Conservation (phyloP, 2,797 vertebrate genomes). For the Sebastes aleutianus region DNA sequence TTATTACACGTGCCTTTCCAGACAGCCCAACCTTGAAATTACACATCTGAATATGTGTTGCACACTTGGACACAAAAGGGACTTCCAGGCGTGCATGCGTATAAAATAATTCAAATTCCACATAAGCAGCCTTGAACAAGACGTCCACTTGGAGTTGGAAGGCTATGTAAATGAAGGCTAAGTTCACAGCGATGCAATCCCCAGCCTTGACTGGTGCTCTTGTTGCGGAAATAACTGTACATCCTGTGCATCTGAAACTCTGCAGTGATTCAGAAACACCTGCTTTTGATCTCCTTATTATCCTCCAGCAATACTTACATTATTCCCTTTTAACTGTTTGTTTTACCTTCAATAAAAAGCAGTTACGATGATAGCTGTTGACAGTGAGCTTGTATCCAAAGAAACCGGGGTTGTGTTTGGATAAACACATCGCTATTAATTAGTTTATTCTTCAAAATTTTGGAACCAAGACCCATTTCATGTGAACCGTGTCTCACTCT, state of each 20-base stretch:
- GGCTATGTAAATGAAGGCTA: slow-evolving; percentile 39
- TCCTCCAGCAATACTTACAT: background rate
- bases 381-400: too few species aligned
- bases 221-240: slow-evolving; percentile 24
- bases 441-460: background rate
- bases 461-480: background rate
- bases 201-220: slow-evolving; percentile 27
- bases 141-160: slow-evolving; percentile 14
- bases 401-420: background rate
- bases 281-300: background rate
- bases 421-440: background rate
- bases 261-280: background rate
- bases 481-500: background rate
- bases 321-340: background rate
- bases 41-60: slow-evolving; percentile 15
- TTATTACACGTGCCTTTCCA: slow-evolving; percentile 38
- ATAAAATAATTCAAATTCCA: background rate
- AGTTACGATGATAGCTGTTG: background rate
- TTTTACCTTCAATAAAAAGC: background rate
- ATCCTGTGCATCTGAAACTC: slow-evolving; percentile 10
- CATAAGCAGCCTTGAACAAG: slow-evolving; percentile 43
- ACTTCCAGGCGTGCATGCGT: background rate
- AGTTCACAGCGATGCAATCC: slow-evolving; percentile 13
- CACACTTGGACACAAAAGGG: background rate
- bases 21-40: slow-evolving; percentile 60